Conservation (phyloP, 2,113 vertebrate genomes). For the Psittacus erithacus region DNA sequence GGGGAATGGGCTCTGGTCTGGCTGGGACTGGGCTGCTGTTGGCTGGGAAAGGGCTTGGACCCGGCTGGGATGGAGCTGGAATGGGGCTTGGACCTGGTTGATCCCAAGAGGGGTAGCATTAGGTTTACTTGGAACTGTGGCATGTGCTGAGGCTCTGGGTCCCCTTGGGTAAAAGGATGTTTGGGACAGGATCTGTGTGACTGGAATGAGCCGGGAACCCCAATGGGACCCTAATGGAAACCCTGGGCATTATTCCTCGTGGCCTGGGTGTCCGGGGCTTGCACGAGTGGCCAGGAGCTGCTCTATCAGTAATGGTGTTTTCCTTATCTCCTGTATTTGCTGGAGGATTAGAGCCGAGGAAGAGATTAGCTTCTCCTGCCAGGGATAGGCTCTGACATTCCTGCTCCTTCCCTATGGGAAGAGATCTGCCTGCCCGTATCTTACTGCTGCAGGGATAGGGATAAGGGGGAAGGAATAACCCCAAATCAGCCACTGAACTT, state of each 20-base stretch:
- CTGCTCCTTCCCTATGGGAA: not conserved
- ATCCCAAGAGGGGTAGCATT: fast-evolving
- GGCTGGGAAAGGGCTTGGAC: not conserved
- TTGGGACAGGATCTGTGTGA: fast-evolving
- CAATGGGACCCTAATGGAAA: not conserved
- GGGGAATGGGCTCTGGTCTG: not conserved
- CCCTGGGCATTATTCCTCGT: not conserved
- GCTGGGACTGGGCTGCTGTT: not conserved
- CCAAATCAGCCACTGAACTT: not conserved
- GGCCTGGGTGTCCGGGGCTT: not conserved
- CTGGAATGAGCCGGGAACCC: not conserved
- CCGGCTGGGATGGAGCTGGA: too few relatives aligned
- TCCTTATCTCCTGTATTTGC: slow-evolving; percentile 60
- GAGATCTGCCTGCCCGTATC: not conserved
- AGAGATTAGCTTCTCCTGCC: slow-evolving; percentile 21
- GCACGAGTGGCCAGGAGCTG: not conserved
- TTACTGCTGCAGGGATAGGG: not conserved
- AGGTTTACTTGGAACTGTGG: not conserved
- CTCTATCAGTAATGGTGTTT: slow-evolving; percentile 27
- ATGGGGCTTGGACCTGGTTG: not conserved
- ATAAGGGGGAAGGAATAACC: not conserved
- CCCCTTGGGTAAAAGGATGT: not conserved
- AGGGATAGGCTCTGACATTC: not conserved
- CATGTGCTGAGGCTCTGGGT: not conserved
- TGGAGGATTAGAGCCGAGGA: slow-evolving; percentile 56